Conservation (phyloP, 2,888 invertebrate genomes). For the Schizotus pectinicornis region DNA sequence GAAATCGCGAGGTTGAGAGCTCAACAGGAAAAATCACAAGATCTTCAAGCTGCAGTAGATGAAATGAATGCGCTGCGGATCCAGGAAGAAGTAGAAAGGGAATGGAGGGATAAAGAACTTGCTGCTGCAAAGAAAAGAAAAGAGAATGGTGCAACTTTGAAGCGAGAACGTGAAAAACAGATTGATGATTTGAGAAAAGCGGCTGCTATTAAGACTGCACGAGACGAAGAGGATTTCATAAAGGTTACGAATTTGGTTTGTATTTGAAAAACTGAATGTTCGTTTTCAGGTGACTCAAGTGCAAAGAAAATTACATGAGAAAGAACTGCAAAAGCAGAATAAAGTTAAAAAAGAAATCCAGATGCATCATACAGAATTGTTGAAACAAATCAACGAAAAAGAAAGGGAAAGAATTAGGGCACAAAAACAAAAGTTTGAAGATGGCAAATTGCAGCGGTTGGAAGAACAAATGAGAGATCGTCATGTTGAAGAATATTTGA, state of each 20-base stretch:
- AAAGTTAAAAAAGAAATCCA: conserved; percentile 58
- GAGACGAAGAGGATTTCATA: conserved; percentile 61
- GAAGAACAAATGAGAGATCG: conserved; percentile 66
- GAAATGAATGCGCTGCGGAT: conserved; percentile 62
- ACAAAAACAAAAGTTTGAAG: conserved; percentile 68
- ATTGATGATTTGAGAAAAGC: conserved; percentile 64
- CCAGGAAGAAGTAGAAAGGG: conserved; percentile 68
- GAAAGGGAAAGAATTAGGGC: conserved; percentile 68
- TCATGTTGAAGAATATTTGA: conserved; percentile 60
- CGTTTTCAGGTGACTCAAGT: conserved; percentile 60
- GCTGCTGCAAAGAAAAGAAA: conserved; percentile 66
- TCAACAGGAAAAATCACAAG: conserved; percentile 63
- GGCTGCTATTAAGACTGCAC: conserved; percentile 71
- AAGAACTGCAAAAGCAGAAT: conserved; percentile 56
- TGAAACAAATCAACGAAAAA: conserved; percentile 74
- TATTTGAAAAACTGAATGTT: background rate
- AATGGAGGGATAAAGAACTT: conserved; percentile 71
- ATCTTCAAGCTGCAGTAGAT: conserved; percentile 59
- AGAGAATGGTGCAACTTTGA: conserved; percentile 60
- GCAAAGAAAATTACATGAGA: conserved; percentile 55
- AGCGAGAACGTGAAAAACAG: conserved; percentile 58
- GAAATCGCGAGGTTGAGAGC: conserved; percentile 63
- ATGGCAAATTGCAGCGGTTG: conserved; percentile 68
- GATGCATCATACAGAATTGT: conserved; percentile 67
- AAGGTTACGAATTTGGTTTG: conserved; percentile 37